phyloP scores from a whole-genome alignment of 2,888 invertebrate species.

The Drosophila neutralis region DNA sequence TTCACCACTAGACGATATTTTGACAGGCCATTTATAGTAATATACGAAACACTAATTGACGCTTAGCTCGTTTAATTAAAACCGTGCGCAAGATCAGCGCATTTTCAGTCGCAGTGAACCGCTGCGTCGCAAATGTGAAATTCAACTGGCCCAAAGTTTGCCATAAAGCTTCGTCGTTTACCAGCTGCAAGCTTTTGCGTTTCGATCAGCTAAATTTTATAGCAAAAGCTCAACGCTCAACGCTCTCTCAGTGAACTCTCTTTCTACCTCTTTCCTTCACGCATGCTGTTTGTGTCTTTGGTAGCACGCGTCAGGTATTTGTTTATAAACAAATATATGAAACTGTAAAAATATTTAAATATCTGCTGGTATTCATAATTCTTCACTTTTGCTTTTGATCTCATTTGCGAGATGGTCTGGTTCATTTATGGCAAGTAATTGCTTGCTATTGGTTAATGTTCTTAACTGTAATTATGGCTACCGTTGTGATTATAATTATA shows the following conservation, averaged over 20 bases:
- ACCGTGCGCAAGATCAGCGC: constrained; percentile 15
- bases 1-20: constrained; percentile 6
- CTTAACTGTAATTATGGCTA: constrained; percentile 55
- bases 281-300: constrained; percentile 4
- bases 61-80: constrained; percentile 12
- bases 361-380: constrained; percentile 41
- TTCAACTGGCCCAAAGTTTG: constrained; percentile 47
- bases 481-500: constrained; percentile 18
- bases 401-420: background rate
- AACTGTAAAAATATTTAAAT: constrained; percentile 56
- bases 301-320: constrained; percentile 64
- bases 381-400: constrained; percentile 68
- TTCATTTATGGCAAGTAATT: constrained; percentile 35
- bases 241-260: constrained; percentile 15
- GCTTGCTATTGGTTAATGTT: constrained; percentile 35
- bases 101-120: constrained; percentile 35
- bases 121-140: constrained; percentile 42
- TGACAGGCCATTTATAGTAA: constrained; percentile 38
- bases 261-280: constrained; percentile 5
- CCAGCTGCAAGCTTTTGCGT: constrained; percentile 1
- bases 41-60: constrained; percentile 1
- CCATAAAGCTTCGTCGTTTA: constrained; percentile 23
- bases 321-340: constrained; percentile 72
- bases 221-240: constrained; percentile 58
- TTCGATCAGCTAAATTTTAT: constrained; percentile 39